phyloP scores from a whole-genome alignment of 92 coral and sea anemone genomes.

The Chrysogorgia sp. region DNA sequence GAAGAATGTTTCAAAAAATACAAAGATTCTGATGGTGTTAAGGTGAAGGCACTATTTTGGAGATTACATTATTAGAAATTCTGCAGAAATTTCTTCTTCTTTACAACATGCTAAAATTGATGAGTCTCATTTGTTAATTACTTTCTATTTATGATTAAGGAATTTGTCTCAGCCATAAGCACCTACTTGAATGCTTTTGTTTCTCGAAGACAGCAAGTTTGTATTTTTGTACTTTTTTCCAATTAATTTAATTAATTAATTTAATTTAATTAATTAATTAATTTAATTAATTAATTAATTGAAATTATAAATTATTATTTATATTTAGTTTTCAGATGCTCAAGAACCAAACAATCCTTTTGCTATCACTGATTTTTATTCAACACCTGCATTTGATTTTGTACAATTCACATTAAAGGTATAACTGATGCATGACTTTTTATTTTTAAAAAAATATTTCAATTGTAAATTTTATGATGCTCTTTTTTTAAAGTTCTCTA shows the following conservation, averaged over 20 bases:
- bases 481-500: slow-evolving; percentile 7
- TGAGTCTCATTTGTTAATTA: too few relatives aligned
- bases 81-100: not conserved
- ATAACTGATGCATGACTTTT: not conserved
- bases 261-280: not conserved
- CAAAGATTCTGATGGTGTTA: slow-evolving; percentile 13
- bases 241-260: not conserved
- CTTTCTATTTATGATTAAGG: slow-evolving; percentile 2
- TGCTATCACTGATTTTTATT: slow-evolving; percentile 24
- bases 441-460: not conserved
- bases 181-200: slow-evolving; percentile 31
- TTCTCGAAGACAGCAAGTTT: slow-evolving; percentile 35
- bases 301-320: not conserved
- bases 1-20: slow-evolving; percentile 10
- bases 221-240: not conserved
- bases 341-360: not conserved
- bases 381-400: slow-evolving; percentile 40
- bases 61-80: not conserved
- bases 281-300: not conserved
- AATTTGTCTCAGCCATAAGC: slow-evolving; percentile 13
- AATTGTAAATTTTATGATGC: not conserved
- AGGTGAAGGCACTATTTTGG: not conserved
- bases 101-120: not conserved
- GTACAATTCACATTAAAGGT: slow-evolving; percentile 32
- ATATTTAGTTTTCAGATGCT: not conserved